Conservation (phyloP, 2,888 invertebrate genomes). For the Leptopterna dolabrata region DNA sequence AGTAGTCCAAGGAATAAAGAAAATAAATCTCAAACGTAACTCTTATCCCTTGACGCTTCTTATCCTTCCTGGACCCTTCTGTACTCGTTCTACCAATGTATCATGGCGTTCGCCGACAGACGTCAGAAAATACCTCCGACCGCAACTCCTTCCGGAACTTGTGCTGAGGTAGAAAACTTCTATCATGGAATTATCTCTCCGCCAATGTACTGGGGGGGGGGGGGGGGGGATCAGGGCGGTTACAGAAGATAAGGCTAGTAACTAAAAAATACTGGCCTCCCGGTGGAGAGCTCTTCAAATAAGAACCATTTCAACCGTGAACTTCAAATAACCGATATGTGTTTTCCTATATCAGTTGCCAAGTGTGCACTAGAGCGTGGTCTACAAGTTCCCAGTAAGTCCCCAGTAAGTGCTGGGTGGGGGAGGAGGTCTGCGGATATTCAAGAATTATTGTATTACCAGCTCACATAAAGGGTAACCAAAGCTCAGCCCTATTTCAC, state of each 20-base stretch:
- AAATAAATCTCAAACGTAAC: conserved; percentile 26
- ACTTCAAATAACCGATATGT: conserved; percentile 45
- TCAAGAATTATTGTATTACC: conserved; percentile 27
- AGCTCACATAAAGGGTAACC: neutral
- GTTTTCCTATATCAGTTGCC: conserved; percentile 37
- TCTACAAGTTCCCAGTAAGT: conserved; percentile 4
- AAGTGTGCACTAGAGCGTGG: conserved; percentile 10
- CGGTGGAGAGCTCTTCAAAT: conserved; percentile 18
- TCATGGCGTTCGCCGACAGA: conserved; percentile 13
- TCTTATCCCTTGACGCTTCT: conserved; percentile 18
- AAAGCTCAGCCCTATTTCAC: neutral
- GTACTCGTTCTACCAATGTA: conserved; percentile 37
- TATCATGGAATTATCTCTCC: conserved; percentile 33
- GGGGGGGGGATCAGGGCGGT: neutral
- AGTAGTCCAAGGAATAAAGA: neutral
- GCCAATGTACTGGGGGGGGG: neutral
- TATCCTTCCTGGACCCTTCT: conserved; percentile 3
- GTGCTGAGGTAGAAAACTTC: conserved; percentile 24
- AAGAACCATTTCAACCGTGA: conserved; percentile 37
- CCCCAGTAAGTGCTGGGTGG: neutral
- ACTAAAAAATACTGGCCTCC: conserved; percentile 10
- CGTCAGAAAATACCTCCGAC: neutral
- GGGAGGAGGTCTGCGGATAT: conserved; percentile 13
- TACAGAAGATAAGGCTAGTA: neutral
- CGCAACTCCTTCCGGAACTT: conserved; percentile 9